phyloP scores from a whole-genome alignment of 2,797 vertebrate species.

The Telmatherina bonti region DNA sequence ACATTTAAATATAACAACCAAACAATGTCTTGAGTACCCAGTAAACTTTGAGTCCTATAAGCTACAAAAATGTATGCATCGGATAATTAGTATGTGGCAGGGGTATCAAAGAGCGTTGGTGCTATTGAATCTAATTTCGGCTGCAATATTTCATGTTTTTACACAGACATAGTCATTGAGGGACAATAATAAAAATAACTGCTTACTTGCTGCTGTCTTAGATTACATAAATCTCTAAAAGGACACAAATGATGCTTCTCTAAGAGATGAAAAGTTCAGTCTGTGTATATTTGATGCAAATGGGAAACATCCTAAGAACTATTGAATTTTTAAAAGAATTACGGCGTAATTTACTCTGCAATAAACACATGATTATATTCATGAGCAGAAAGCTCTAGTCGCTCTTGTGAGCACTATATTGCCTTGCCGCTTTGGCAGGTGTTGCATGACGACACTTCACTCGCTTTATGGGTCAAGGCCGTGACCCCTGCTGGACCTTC shows the following conservation, averaged over 20 bases:
- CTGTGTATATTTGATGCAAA: slow-evolving; percentile 28
- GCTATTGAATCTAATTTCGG: slow-evolving; percentile 60
- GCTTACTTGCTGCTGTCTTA: slow-evolving; percentile 3
- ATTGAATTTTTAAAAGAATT: slow-evolving; percentile 33
- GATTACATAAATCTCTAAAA: slow-evolving; percentile 6
- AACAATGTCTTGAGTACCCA: slow-evolving; percentile 49
- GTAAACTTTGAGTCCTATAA: slow-evolving; percentile 53
- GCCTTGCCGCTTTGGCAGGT: slow-evolving; percentile 13
- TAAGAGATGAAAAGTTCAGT: slow-evolving; percentile 17
- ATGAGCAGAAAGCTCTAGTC: background rate
- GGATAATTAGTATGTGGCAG: slow-evolving; percentile 58
- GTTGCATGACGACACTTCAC: background rate
- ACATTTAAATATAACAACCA: slow-evolving; percentile 47
- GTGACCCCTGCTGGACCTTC: slow-evolving; percentile 39
- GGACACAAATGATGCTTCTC: slow-evolving; percentile 13
- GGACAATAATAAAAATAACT: slow-evolving; percentile 21
- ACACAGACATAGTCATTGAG: slow-evolving; percentile 39
- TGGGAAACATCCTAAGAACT: slow-evolving; percentile 8
- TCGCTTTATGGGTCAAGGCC: slow-evolving; percentile 53
- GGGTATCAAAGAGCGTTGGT: slow-evolving; percentile 19
- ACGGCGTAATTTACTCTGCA: slow-evolving; percentile 24
- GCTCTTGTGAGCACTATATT: background rate
- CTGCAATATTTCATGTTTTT: slow-evolving; percentile 53
- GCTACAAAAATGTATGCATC: slow-evolving; percentile 52
- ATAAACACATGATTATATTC: slow-evolving; percentile 11